These are phyloP conservation scores for Spheniscus mendiculus DNA, from an alignment of 2,113 vertebrate genomes.

Conservation along the genomic window DNA sequence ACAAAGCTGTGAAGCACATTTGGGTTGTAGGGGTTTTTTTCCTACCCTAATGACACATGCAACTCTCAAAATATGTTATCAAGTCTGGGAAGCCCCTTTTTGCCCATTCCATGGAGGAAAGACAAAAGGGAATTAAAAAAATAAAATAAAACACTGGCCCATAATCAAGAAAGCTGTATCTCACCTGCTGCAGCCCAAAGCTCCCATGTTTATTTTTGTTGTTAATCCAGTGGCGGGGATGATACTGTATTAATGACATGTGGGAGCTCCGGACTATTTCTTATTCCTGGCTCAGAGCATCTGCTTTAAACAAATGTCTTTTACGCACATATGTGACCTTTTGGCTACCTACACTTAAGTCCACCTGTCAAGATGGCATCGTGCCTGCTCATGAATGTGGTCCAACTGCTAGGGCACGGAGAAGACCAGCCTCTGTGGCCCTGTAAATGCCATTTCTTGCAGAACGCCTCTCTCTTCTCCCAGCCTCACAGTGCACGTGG, in stretches of 20 bases:
- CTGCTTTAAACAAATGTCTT: slow-evolving; percentile 51
- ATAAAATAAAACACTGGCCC: too few species aligned
- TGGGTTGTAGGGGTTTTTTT: background rate
- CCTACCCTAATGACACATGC: background rate
- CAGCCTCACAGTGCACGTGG: rapidly evolving
- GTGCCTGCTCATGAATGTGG: background rate
- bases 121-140: background rate
- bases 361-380: background rate
- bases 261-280: background rate
- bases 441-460: background rate
- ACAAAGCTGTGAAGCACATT: background rate
- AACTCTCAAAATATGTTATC: background rate
- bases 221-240: background rate
- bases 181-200: background rate
- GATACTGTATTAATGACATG: background rate
- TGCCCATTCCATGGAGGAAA: background rate
- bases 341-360: background rate
- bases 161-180: background rate
- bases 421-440: background rate
- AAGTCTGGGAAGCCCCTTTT: background rate
- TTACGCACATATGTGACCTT: background rate
- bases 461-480: background rate
- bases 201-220: background rate
- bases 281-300: background rate
- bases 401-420: background rate